Evolutionary conservation across 2,113 vertebrate genomes (phyloP).

Genomic region (Edolisoma coerulescens): DNA sequence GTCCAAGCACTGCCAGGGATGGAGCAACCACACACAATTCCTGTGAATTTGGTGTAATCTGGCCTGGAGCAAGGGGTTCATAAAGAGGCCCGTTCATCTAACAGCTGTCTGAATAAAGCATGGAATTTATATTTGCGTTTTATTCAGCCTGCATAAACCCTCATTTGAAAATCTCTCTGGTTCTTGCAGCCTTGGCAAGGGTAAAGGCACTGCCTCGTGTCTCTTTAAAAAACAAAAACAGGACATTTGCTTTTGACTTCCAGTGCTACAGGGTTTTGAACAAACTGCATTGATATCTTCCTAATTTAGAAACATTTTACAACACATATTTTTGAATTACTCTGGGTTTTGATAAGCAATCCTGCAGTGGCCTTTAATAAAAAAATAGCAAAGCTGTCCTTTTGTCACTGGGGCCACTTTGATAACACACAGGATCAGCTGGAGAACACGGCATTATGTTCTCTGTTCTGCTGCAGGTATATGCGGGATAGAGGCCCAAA

Average conservation of each 20-base stretch:
- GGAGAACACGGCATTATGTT: neutral
- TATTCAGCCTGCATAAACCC: neutral
- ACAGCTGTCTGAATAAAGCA: neutral
- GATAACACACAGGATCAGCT: neutral
- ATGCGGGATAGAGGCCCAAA: neutral
- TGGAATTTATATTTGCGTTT: neutral
- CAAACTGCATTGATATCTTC: neutral
- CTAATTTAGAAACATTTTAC: neutral
- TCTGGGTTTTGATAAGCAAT: neutral
- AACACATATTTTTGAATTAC: neutral
- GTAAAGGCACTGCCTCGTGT: rapidly evolving
- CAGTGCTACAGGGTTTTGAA: neutral
- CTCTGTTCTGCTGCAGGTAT: neutral
- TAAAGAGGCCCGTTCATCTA: neutral
- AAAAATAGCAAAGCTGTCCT: neutral
- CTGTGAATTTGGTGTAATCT: neutral
- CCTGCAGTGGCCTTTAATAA: neutral
- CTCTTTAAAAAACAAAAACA: neutral
- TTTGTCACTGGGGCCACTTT: neutral
- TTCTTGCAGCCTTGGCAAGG: neutral
- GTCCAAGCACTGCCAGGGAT: neutral
- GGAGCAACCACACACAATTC: neutral
- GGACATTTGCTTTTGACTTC: neutral
- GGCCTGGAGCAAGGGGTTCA: neutral
- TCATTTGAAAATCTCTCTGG: neutral